Evolutionary conservation across 64 coral and sea anemone species (phyloP), one percentile per base, ranked within the genome.

Genomic region (Porites lutea): DNA sequence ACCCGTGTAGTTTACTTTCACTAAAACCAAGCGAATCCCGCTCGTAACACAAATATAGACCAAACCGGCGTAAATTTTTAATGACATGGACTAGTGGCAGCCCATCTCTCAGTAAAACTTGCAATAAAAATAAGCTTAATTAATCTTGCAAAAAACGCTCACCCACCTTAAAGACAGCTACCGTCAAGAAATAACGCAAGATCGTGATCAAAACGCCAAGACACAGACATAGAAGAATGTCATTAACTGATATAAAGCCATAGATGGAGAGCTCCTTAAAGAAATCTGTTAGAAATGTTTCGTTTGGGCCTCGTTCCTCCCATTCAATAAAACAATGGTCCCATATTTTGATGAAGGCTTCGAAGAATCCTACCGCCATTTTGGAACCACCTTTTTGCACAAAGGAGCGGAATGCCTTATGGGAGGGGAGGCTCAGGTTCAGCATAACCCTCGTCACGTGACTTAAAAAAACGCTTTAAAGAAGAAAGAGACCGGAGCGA

Each of bases 321-420:
- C 95, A 97, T 78, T 97, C 76, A 23, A 75, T 43, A 8, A 55
- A 82, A 77, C 65, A 58, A 50, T 78, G 58, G 20, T 94, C 59
- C 83, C 89, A 97, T 88, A 97, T 91, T 59, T 60, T 61, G 23
- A 73, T 73, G 71, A 97, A 94, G 78, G 89, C 53, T 82, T 94
- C 66, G 50, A 97, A 73, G 87, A 82, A 97, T 52, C 68, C 90
- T 64, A 92, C 82, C 60, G 77, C 95, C 95, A 97, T 97, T 44
- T 83, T 90, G 45, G 65, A 89, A 74, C 64, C 61, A 23, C 76
- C 75, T 78, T 11, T 8, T 4, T 11, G 87, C 54, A 64, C 16
- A 83, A 66, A 27, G 21, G 18, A 4, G 18, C 7, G 13, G 9
- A 4, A 2, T 49, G 21, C 23, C 52, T 8, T 9, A 70, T 4